Evolutionary conservation across 2,797 vertebrate genomes (phyloP).

Genomic region (Poeciliopsis paucimaculata): DNA sequence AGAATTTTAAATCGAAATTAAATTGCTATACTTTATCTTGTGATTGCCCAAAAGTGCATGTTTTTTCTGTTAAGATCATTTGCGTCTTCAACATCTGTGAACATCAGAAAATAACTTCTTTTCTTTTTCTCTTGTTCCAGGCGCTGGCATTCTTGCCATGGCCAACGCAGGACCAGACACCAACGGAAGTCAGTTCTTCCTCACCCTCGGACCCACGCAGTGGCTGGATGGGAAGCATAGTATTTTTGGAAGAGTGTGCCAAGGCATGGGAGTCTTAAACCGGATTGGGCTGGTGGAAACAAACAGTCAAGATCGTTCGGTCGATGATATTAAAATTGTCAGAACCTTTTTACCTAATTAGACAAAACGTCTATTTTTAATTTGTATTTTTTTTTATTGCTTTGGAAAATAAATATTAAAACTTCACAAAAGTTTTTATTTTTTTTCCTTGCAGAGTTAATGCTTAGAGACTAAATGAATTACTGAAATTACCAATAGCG

Average conservation of each 20-base stretch:
- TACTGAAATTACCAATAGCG: not conserved
- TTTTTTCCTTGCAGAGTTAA: not conserved
- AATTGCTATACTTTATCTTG: not conserved
- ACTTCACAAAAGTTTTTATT: not conserved
- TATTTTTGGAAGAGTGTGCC: constrained; percentile 92
- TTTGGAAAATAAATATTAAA: constrained; percentile 50
- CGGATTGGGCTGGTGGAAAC: constrained; percentile 95
- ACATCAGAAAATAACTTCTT: not conserved
- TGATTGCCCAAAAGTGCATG: not conserved
- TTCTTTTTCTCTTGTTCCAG: constrained; percentile 62
- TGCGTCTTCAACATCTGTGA: not conserved
- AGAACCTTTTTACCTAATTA: constrained; percentile 80
- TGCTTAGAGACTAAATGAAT: not conserved
- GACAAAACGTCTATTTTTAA: constrained; percentile 8
- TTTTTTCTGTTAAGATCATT: not conserved
- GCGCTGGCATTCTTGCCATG: constrained; percentile 95
- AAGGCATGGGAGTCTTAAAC: constrained; percentile 90
- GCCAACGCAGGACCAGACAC: constrained; percentile 94
- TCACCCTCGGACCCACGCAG: constrained; percentile 89
- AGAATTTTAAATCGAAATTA: not conserved
- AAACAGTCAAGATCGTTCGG: constrained; percentile 89
- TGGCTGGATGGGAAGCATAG: constrained; percentile 96
- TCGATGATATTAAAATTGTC: constrained; percentile 91
- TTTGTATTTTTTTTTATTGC: constrained; percentile 7
- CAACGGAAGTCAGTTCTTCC: constrained; percentile 96